A percentile compares a stretch with the other conserved stretches of the same genome.
phyloP scores from a whole-genome alignment of 2,113 vertebrate species.

The Apteryx mantelli region DNA sequence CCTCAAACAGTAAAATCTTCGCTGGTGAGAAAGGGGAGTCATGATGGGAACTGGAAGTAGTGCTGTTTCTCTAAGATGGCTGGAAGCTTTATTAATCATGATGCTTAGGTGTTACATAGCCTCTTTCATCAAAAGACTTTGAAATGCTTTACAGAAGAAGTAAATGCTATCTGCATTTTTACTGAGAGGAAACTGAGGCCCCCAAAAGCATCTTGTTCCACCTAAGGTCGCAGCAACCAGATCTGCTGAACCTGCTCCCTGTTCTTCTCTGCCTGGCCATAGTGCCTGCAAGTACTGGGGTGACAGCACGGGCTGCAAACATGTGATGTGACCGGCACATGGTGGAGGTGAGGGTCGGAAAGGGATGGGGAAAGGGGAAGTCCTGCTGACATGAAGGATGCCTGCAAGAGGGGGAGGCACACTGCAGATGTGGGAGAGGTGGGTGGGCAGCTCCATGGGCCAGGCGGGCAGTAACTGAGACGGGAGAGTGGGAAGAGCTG shows the following conservation, averaged over 20 bases:
- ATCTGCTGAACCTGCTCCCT: background rate
- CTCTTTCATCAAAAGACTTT: background rate
- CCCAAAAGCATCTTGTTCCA: background rate
- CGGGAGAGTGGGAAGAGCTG: background rate
- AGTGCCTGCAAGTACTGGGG: background rate
- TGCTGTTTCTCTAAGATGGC: background rate
- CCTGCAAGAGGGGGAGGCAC: background rate
- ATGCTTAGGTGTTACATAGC: background rate
- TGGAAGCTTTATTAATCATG: background rate
- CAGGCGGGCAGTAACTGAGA: background rate
- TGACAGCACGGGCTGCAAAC: background rate
- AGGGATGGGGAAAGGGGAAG: background rate
- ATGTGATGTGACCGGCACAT: fast-evolving
- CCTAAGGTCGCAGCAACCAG: background rate
- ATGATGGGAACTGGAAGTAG: background rate
- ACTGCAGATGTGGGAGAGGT: background rate
- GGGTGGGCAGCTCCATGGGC: background rate
- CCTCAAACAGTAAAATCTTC: background rate
- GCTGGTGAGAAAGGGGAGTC: background rate
- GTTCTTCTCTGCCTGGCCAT: fast-evolving
- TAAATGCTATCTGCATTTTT: background rate
- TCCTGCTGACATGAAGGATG: background rate
- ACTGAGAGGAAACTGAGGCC: background rate
- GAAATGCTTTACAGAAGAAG: background rate
- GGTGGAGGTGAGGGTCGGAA: background rate